Base-by-base conservation (phyloP, 2,888 invertebrate species). In the Tinea pellionella region DNA sequence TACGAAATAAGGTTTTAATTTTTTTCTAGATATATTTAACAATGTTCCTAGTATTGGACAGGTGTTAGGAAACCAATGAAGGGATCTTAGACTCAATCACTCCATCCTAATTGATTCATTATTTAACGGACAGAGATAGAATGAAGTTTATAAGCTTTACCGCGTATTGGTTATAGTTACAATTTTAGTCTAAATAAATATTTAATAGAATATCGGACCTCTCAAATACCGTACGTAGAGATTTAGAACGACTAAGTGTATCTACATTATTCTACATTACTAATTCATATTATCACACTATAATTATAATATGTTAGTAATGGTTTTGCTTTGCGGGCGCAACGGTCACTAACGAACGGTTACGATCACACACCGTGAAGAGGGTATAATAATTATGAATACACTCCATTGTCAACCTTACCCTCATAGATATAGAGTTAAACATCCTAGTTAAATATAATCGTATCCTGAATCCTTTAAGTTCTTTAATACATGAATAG, bases 301-400 rank as follows among this genome's bases (percentile, higher is more conserved):
- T 2, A 37, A 37, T 12, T 37, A 37, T 6, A 12, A 37, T 37
- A 37, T 37, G 37, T 9, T 9, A 37, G 37, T 37, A 37, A 37
- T 37, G 37, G 37, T 37, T 37, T 37, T 37, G 60, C 51, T 53
- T 59, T 61, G 63, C 66, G 64, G 65, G 69, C 65, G 66, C 76
- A 78, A 77, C 82, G 77, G 80, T 76, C 74, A 69, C 30, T 24
- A 63, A 55, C 29, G 68, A 76, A 72, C 85, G 80, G 85, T 83
- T 84, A 72, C 63, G 70, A 63, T 64, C 80, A 81, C 66, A 63
- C 62, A 78, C 71, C 85, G 84, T 84, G 80, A 85, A 83, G 70
- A 68, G 67, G 68, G 62, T 18, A 53, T 18, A 2, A 9, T 24
- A 24, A 6, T 47, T 47, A 47, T 47, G 4, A 12, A n/a, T 18